Evolutionary conservation across 1,140 invertebrate genomes (phyloP).

Genomic region (Trissolcus basalis): DNA sequence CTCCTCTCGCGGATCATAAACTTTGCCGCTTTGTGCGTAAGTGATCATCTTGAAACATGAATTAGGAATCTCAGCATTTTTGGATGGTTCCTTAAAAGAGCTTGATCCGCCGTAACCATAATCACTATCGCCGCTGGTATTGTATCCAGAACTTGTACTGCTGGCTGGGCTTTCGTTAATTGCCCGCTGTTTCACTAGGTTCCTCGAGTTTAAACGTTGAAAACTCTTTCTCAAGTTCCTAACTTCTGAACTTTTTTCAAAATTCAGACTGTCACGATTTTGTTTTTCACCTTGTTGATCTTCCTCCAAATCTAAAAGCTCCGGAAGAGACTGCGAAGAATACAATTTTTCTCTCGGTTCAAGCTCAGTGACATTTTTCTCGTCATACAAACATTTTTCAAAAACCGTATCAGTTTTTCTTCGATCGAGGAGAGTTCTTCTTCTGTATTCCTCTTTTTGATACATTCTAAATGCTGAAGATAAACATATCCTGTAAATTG

Average conservation of each 20-base stretch:
- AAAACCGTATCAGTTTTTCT: constrained; percentile 37
- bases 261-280: constrained; percentile 1
- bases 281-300: constrained; percentile 12
- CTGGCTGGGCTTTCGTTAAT: constrained; percentile 69
- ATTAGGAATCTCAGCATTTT: constrained; percentile 23
- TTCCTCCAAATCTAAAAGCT: not conserved
- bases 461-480: constrained; percentile 58
- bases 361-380: not conserved
- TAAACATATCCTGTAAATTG: constrained; percentile 76
- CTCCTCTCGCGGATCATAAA: constrained; percentile 60
- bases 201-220: not conserved
- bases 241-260: not conserved
- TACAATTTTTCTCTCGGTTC: constrained; percentile 12
- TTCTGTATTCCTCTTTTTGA: constrained; percentile 12
- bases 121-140: constrained; percentile 78
- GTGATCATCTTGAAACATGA: constrained; percentile 67
- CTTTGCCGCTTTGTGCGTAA: constrained; percentile 59
- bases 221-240: constrained; percentile 11
- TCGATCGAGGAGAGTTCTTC: constrained; percentile 28
- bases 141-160: constrained; percentile 79
- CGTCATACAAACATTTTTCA: constrained; percentile 14
- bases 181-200: constrained; percentile 21
- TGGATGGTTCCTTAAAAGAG: constrained; percentile 62
- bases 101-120: constrained; percentile 77
- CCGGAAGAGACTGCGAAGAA: constrained; percentile 20